Conservation (phyloP, 2,888 invertebrate species). For the Dryobota labecula region DNA sequence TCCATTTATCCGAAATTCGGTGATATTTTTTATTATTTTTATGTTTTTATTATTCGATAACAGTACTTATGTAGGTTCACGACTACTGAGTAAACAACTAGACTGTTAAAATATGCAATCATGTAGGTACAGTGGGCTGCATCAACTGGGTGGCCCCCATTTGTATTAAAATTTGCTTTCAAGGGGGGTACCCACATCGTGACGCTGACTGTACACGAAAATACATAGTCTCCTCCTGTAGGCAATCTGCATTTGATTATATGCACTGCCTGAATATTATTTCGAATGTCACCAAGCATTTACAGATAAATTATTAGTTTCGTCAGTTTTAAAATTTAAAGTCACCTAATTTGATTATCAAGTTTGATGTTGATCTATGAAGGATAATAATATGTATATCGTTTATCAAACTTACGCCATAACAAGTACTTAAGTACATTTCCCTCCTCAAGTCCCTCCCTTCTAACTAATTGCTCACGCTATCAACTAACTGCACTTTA, state of each 20-base stretch:
- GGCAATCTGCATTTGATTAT: constrained; percentile 3
- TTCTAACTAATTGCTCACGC: background rate
- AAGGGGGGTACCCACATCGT: no score
- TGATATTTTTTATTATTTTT: no score
- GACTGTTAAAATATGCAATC: constrained; percentile 1
- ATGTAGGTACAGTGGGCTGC: no score
- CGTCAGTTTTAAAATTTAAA: background rate
- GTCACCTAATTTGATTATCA: background rate
- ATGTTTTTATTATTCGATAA: background rate
- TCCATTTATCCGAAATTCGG: background rate
- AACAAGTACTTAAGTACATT: background rate
- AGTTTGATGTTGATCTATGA: background rate
- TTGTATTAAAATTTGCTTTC: no score
- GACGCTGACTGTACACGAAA: no score
- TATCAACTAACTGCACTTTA: constrained; percentile 15
- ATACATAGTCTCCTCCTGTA: background rate
- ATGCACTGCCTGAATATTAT: background rate
- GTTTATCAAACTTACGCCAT: background rate
- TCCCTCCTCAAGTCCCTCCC: background rate
- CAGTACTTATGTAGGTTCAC: no score
- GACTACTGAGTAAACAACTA: constrained; percentile 5
- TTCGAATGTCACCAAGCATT: background rate
- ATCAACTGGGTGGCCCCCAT: no score
- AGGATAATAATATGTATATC: background rate
- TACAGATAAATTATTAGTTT: background rate